Evolutionary conservation across 2,113 vertebrate genomes (phyloP).

Genomic region (Cavia porcellus): DNA sequence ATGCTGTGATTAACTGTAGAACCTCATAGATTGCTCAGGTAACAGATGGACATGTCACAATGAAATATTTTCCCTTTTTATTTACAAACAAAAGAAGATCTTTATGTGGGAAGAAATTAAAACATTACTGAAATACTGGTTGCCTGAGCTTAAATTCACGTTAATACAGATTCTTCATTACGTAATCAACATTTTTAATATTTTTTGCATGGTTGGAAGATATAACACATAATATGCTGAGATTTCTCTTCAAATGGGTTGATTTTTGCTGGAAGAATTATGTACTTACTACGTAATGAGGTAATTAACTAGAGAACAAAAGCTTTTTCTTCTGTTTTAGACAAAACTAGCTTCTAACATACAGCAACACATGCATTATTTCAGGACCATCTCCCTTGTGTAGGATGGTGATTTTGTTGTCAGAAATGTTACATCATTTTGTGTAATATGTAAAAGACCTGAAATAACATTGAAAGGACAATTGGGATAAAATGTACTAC

Average conservation of each 20-base stretch:
- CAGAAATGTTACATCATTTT: conserved; percentile 80
- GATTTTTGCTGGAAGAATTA: conserved; percentile 87
- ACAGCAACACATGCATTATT: conserved; percentile 80
- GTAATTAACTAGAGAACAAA: conserved; percentile 90
- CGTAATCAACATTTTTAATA: conserved; percentile 83
- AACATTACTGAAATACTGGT: conserved; percentile 79
- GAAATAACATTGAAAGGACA: conserved; percentile 83
- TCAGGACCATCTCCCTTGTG: conserved; percentile 76
- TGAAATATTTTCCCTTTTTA: conserved; percentile 88
- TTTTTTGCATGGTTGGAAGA: conserved; percentile 82
- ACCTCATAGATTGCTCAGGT: conserved; percentile 85
- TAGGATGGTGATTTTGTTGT: conserved; percentile 80
- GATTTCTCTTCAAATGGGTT: conserved; percentile 83
- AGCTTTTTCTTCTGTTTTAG: conserved; percentile 85
- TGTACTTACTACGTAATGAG: conserved; percentile 86
- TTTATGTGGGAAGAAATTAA: conserved; percentile 83
- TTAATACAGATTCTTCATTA: conserved; percentile 83
- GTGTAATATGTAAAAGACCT: conserved; percentile 75
- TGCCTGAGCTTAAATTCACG: conserved; percentile 81
- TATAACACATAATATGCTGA: conserved; percentile 86
- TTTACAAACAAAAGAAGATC: conserved; percentile 89
- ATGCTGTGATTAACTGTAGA: conserved; percentile 86
- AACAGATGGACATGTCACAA: conserved; percentile 87
- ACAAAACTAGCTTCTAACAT: conserved; percentile 82
- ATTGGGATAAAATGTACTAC: conserved; percentile 71